Percentiles rank a stretch among this genome's conserved stretches.
These are phyloP conservation scores for Cardinalis cardinalis DNA, from an alignment of 2,113 vertebrate genomes.

Conservation along the genomic window DNA sequence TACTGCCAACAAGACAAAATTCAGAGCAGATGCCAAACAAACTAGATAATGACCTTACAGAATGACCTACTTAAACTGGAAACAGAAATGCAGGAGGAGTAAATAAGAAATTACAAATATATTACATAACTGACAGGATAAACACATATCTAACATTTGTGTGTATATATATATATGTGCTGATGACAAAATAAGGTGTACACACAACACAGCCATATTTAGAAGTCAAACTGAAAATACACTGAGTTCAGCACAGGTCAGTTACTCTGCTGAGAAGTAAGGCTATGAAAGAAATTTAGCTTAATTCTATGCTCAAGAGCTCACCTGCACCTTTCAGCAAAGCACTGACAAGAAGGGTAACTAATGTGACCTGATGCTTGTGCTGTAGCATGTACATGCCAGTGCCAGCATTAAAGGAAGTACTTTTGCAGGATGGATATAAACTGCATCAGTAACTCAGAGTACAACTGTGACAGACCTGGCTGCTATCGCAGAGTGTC, in stretches of 20 bases:
- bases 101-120: not conserved
- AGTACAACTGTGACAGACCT: not conserved
- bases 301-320: not conserved
- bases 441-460: not conserved
- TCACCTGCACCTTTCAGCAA: not conserved
- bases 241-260: not conserved
- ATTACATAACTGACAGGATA: not conserved
- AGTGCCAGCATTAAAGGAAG: not conserved
- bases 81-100: not conserved
- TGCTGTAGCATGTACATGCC: not conserved
- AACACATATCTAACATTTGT: not conserved
- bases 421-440: not conserved
- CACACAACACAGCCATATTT: not conserved
- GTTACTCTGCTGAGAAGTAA: not conserved
- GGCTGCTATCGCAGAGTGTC: not conserved
- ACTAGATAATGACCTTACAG: not conserved
- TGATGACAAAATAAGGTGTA: not conserved
- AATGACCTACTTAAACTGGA: not conserved
- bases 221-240: not conserved
- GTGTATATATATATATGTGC: rapidly evolving
- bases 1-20: not conserved
- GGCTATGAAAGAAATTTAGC: not conserved
- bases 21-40: not conserved
- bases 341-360: not conserved
- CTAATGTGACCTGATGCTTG: not conserved